phyloP scores from a whole-genome alignment of 2,888 invertebrate species.

The Lasioglossum pauxillum region DNA sequence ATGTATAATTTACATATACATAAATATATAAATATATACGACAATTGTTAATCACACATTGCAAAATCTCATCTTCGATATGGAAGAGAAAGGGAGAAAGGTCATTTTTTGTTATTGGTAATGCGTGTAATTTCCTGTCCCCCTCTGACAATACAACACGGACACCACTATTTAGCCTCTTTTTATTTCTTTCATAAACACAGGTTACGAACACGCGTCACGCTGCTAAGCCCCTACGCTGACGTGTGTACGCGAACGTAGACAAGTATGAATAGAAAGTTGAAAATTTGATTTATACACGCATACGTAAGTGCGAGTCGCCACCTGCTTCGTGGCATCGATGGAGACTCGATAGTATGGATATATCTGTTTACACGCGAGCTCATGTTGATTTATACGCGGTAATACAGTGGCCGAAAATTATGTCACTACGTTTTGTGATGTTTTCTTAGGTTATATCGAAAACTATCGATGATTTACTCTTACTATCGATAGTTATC shows the following conservation, averaged over 20 bases:
- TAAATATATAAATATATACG: no score
- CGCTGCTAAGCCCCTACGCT: neutral
- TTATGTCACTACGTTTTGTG: no score
- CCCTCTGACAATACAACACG: constrained; percentile 27
- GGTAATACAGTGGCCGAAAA: no score
- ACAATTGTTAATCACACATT: neutral
- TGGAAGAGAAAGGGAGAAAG: neutral
- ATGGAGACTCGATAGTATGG: constrained; percentile 16
- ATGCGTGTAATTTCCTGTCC: constrained; percentile 35
- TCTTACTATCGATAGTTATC: no score
- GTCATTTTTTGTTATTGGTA: constrained; percentile 15
- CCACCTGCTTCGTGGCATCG: constrained; percentile 40
- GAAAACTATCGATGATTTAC: no score
- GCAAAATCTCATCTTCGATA: neutral
- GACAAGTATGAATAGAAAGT: constrained; percentile 62
- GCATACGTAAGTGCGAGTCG: neutral
- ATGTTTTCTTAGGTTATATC: no score
- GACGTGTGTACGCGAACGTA: neutral
- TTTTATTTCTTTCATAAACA: neutral
- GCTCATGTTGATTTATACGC: no score
- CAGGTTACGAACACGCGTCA: neutral
- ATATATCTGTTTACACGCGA: no score
- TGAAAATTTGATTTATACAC: constrained; percentile 31
- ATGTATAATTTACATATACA: no score
- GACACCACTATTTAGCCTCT: constrained; percentile 16